Percentiles rank a stretch among this genome's conserved stretches.
phyloP scores from a whole-genome alignment of 2,797 vertebrate species.

The Rhabdophis nuchalis region DNA sequence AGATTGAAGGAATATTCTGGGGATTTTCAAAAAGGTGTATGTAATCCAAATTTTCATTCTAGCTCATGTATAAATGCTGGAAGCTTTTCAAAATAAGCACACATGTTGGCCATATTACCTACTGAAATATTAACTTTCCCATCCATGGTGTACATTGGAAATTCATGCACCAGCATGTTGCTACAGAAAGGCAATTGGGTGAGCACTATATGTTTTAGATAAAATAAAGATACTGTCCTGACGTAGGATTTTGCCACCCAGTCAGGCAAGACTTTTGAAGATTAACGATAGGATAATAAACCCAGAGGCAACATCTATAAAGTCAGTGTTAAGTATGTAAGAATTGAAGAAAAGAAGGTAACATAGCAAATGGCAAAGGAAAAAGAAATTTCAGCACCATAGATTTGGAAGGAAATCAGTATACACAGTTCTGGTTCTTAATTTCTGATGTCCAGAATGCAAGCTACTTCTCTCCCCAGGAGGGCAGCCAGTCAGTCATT shows the following conservation, averaged over 20 bases:
- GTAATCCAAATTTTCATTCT: background rate
- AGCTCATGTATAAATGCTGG: background rate
- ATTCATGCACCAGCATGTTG: background rate
- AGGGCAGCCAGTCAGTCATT: background rate
- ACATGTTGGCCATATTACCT: background rate
- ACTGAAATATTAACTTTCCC: background rate
- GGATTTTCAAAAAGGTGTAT: background rate
- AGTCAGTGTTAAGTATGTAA: background rate
- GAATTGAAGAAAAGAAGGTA: background rate
- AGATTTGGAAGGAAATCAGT: background rate
- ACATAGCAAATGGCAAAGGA: background rate
- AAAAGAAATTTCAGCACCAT: background rate
- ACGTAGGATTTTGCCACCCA: background rate
- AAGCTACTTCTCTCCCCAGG: background rate
- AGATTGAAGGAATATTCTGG: background rate
- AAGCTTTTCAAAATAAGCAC: background rate
- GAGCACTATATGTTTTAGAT: background rate
- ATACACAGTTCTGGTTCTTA: background rate
- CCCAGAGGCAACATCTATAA: background rate
- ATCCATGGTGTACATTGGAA: background rate
- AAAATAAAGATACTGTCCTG: background rate
- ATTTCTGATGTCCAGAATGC: background rate
- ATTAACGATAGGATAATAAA: background rate
- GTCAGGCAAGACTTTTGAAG: fast-evolving
- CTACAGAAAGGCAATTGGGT: background rate